A percentile compares a stretch with the other conserved stretches of the same genome.
Conservation (phyloP, 1,140 invertebrate species). For the Teleopsis dalmanni region DNA sequence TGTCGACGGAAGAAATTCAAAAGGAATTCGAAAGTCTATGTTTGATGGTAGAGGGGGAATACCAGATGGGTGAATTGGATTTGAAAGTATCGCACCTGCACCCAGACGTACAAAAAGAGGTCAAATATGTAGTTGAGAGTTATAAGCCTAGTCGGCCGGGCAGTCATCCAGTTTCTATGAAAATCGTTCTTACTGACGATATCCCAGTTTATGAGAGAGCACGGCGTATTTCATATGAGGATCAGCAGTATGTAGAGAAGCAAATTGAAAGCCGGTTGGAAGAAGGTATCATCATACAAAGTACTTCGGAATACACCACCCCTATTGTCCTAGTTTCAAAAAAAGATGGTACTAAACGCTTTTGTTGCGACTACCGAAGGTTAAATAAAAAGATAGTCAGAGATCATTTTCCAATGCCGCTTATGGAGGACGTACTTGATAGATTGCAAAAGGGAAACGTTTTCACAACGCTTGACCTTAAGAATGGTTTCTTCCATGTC, state of each 20-base stretch:
- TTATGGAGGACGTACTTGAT: slow-evolving; percentile 30
- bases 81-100: too few relatives aligned
- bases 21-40: too few relatives aligned
- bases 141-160: neutral
- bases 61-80: too few relatives aligned
- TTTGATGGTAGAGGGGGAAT: too few relatives aligned
- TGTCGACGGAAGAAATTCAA: too few relatives aligned
- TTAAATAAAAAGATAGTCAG: slow-evolving; percentile 18
- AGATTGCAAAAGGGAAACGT: slow-evolving; percentile 18
- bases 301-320: slow-evolving; percentile 16
- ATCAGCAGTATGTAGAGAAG: slow-evolving; percentile 17
- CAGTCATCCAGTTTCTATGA: slow-evolving; percentile 5
- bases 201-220: slow-evolving; percentile 25
- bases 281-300: slow-evolving; percentile 22
- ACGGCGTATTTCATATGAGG: slow-evolving; percentile 17
- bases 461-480: slow-evolving; percentile 47
- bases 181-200: slow-evolving; percentile 19
- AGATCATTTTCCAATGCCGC: slow-evolving; percentile 25
- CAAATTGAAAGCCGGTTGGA: slow-evolving; percentile 22
- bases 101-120: too few relatives aligned
- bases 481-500: slow-evolving; percentile 39
- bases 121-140: too few relatives aligned
- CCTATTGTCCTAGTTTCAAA: slow-evolving; percentile 5
- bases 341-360: slow-evolving; percentile 10
- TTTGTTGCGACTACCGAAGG: slow-evolving; percentile 18